Conservation (phyloP, 2,888 invertebrate genomes). For the Ypsolopha scabrella region DNA sequence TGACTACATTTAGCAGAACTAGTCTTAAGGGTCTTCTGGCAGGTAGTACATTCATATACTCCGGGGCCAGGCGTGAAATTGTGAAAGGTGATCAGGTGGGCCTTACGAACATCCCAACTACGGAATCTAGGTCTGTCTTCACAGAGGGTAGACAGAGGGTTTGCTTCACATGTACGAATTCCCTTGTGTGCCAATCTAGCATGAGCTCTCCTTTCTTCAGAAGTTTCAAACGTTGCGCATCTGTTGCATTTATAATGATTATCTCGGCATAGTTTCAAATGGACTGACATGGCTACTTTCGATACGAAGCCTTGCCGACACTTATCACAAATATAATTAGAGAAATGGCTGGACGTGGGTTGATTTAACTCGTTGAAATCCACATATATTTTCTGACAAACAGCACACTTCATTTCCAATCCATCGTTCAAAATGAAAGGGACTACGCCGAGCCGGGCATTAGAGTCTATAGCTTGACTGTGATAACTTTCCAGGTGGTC, state of each 20-base stretch:
- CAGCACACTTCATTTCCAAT: constrained; percentile 51
- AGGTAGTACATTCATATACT: constrained; percentile 58
- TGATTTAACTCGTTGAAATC: constrained; percentile 54
- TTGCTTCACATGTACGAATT: constrained; percentile 58
- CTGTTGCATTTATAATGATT: constrained; percentile 55
- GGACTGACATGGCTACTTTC: constrained; percentile 46
- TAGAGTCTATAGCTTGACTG: constrained; percentile 51
- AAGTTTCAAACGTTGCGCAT: constrained; percentile 49
- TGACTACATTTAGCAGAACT: constrained; percentile 60
- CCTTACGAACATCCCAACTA: constrained; percentile 52
- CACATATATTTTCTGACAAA: constrained; percentile 48
- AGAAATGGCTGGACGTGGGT: constrained; percentile 54
- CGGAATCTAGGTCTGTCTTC: constrained; percentile 58
- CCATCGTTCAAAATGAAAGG: constrained; percentile 57
- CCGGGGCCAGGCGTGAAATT: constrained; percentile 56
- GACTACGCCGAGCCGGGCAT: constrained; percentile 54
- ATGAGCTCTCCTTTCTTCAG: constrained; percentile 50
- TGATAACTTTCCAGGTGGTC: constrained; percentile 52
- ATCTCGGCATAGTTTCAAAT: constrained; percentile 50
- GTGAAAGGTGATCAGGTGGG: constrained; percentile 57
- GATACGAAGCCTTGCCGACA: constrained; percentile 62
- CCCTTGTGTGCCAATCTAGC: constrained; percentile 53
- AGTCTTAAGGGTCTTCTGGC: constrained; percentile 58
- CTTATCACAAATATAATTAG: constrained; percentile 58
- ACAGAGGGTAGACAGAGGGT: constrained; percentile 47